Evolutionary conservation across 2,888 invertebrate genomes (phyloP).

Genomic region (Notodonta dromedarius): DNA sequence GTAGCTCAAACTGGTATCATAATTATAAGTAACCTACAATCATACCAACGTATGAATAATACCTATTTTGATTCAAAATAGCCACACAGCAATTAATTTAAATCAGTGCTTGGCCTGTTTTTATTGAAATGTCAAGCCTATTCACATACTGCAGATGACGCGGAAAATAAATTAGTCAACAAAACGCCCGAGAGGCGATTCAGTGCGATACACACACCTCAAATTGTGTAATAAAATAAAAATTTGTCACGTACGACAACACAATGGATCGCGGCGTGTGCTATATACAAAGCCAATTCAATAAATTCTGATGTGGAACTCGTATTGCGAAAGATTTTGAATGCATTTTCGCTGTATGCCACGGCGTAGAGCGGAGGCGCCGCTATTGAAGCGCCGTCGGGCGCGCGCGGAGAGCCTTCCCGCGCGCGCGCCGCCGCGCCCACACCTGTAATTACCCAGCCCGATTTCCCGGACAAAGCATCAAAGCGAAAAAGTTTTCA

Average conservation of each 20-base stretch:
- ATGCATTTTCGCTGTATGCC: slow-evolving; percentile 68
- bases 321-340: slow-evolving; percentile 68
- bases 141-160: not conserved
- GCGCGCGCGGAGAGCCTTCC: slow-evolving; percentile 14
- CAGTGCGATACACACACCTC: slow-evolving; percentile 34
- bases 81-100: slow-evolving; percentile 5
- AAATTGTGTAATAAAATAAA: slow-evolving; percentile 56
- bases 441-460: slow-evolving; percentile 51
- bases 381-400: slow-evolving; percentile 36
- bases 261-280: slow-evolving; percentile 63
- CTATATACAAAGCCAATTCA: slow-evolving; percentile 71
- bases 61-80: slow-evolving; percentile 3
- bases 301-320: slow-evolving; percentile 66
- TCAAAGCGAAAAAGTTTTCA: slow-evolving; percentile 51
- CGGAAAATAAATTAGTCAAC: slow-evolving; percentile 9
- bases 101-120: slow-evolving; percentile 5
- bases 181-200: slow-evolving; percentile 26
- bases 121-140: slow-evolving; percentile 3
- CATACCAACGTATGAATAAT: slow-evolving; percentile 5
- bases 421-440: slow-evolving; percentile 27
- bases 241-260: slow-evolving; percentile 60
- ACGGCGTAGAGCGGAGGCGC: slow-evolving; percentile 26
- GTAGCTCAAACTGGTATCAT: not conserved
- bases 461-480: slow-evolving; percentile 49
- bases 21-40: not conserved